Base-by-base conservation (phyloP, 2,797 vertebrate genomes). In the Pipistrellus pygmaeus region DNA sequence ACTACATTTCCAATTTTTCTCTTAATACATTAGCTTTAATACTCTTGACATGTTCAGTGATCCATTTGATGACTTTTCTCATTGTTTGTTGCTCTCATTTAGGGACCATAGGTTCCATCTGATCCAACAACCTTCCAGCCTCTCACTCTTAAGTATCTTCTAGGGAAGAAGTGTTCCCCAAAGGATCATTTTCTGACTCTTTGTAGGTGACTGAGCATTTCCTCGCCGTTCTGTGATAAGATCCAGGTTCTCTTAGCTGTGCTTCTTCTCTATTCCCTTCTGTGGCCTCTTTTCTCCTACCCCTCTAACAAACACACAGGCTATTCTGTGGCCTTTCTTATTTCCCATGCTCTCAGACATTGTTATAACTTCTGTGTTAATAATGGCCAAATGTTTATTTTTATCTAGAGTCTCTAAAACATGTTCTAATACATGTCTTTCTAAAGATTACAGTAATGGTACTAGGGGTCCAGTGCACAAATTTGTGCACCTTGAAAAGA, bases 131-230 rank as follows among this genome's bases (percentile, higher is more conserved):
- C 17, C 18, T 41, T 57, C 25, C 2, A 32, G 35, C 53, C 17
- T 89, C 38, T 81, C 38, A 84, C 60, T 85, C 2, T 88, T 81
- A 51, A 85, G 30, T 84, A 53, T 91, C 57, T 71, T 68, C 21
- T 46, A 51, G 27, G 10, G 27, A 48, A 38, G 55, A 92, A 87
- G 25, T 32, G 27, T 83, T 75, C 51, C 57, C 48, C 6, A 20
- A 23, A 51, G 48, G 81, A 13, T 76, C 38, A 21, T 66, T 81
- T 84, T 76, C 48, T 57, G 12, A 27, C 35, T 78, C n/a, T 60
- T 41, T 11, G 21, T 41, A 25, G 20, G 20, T 44, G 12, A 8
- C 17, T 60, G 13, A 23, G n/a, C 38, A 8, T 83, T 13, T 46
- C 6, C 23, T 57, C 32, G 25, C 55, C 44, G 84, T 44, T 38